phyloP scores from a whole-genome alignment of 2,113 vertebrate species.

The Xiphorhynchus elegans region DNA sequence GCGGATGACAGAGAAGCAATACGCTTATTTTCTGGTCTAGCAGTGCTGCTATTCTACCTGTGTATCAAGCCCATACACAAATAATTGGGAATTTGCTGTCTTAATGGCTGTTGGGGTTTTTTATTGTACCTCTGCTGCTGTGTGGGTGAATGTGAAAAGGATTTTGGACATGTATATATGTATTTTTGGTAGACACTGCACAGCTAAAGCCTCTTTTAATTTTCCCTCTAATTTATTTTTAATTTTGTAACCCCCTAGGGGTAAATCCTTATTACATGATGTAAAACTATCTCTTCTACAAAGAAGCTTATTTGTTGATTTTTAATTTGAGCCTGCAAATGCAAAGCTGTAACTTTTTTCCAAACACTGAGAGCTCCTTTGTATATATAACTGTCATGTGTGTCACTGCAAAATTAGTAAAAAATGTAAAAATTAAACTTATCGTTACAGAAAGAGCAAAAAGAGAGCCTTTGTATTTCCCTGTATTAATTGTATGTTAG shows the following conservation, averaged over 20 bases:
- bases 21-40: conserved; percentile 24
- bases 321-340: conserved; percentile 37
- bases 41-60: not conserved
- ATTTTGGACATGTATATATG: not conserved
- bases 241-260: conserved; percentile 41
- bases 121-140: not conserved
- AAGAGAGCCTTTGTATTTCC: not conserved
- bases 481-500: not conserved
- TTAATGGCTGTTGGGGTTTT: not conserved
- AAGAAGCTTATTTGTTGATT: conserved; percentile 46
- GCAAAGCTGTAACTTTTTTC: not conserved
- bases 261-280: conserved; percentile 44
- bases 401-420: not conserved
- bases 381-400: not conserved
- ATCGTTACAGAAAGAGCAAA: not conserved
- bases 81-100: conserved; percentile 33
- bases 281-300: conserved; percentile 39
- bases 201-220: conserved; percentile 44
- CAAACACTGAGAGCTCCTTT: not conserved
- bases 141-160: not conserved
- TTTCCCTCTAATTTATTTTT: conserved; percentile 65
- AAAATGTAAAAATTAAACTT: not conserved
- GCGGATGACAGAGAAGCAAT: conserved; percentile 4
- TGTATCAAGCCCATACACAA: conserved; percentile 3
- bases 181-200: not conserved